phyloP scores from a whole-genome alignment of 2,113 vertebrate genomes.

The Gallinago paraguaiae region DNA sequence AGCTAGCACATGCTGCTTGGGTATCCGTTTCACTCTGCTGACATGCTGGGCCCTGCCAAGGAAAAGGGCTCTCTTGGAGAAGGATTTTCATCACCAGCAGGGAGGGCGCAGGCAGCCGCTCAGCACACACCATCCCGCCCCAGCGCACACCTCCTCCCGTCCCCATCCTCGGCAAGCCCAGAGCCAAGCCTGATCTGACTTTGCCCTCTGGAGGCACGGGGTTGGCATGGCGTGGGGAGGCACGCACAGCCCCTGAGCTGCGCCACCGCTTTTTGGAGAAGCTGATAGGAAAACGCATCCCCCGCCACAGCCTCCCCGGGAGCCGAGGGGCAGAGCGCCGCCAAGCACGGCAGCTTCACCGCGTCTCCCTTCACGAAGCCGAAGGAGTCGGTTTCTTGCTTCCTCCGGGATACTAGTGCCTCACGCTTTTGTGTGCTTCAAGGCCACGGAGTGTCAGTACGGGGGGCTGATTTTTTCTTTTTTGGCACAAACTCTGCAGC shows the following conservation, averaged over 20 bases:
- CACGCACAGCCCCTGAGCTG: background rate
- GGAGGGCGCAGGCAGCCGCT: background rate
- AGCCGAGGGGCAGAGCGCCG: background rate
- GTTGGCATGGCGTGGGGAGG: constrained; percentile 27
- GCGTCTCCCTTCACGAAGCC: accelerated
- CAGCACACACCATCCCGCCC: background rate
- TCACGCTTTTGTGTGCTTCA: background rate
- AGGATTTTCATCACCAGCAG: background rate
- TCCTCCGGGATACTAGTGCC: background rate
- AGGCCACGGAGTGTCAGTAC: accelerated
- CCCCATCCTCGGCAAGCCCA: background rate
- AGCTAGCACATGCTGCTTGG: background rate
- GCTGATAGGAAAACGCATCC: background rate
- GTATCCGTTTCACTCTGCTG: background rate
- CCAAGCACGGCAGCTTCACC: accelerated
- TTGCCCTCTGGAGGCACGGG: constrained; percentile 65
- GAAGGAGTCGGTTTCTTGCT: background rate
- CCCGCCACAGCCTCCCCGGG: background rate
- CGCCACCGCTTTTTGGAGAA: background rate
- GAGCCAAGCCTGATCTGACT: constrained; percentile 44
- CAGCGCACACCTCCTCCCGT: background rate
- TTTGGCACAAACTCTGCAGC: background rate
- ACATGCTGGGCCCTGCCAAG: background rate
- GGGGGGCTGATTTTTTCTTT: background rate
- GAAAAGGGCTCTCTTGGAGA: background rate